Evolutionary conservation across 2,888 invertebrate species (phyloP).

Genomic region (Campoplex nolae): DNA sequence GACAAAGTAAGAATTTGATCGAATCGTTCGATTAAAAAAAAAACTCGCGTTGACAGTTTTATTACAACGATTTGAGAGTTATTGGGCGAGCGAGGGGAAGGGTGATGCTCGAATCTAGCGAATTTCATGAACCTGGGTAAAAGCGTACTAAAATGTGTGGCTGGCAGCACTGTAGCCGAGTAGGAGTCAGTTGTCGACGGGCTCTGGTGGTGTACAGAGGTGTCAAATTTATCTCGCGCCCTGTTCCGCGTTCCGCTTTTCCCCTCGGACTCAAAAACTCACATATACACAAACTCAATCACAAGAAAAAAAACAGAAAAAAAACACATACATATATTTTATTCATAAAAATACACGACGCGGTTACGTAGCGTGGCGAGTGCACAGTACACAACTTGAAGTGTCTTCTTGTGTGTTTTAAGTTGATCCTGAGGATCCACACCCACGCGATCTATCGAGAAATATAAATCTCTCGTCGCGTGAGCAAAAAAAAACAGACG

Average conservation of each 20-base stretch:
- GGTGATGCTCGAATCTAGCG: background rate
- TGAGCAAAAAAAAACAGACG: constrained; percentile 58
- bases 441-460: constrained; percentile 33
- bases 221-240: constrained; percentile 69
- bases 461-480: background rate
- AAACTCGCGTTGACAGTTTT: background rate
- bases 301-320: background rate
- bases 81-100: background rate
- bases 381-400: constrained; percentile 25
- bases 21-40: background rate
- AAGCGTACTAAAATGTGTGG: background rate
- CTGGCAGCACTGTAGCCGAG: background rate
- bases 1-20: background rate
- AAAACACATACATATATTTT: background rate
- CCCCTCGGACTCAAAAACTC: constrained; percentile 24
- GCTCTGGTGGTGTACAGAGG: constrained; percentile 78
- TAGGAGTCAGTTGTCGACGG: constrained; percentile 79
- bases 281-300: constrained; percentile 26
- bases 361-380: constrained; percentile 33
- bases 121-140: background rate
- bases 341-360: background rate
- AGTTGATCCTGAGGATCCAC: constrained; percentile 7
- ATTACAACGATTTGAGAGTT: too few relatives aligned
- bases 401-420: constrained; percentile 31
- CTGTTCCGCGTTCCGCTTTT: background rate